Evolutionary conservation across 2,888 invertebrate genomes (phyloP), one percentile per base, ranked within the genome.

Genomic region (Morpho achilles): DNA sequence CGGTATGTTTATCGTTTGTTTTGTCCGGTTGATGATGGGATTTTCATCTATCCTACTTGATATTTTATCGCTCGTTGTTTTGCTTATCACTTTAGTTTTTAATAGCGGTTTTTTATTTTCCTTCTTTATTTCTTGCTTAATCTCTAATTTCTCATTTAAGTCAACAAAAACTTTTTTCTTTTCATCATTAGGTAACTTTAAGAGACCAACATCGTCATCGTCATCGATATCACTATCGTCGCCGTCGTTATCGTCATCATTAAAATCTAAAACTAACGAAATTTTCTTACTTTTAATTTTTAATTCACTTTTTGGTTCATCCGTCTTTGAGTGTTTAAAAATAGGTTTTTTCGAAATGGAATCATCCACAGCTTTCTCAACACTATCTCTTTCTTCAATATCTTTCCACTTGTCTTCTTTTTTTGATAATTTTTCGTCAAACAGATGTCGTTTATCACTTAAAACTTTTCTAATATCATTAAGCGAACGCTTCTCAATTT

Each of bases 391-490:
- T 32, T 77, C 79, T 41, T 70, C 74, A 22, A 50, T 43, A 70
- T 61, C 68, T 7, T 42, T 22, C 10, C 7, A 22, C 8, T 41
- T 32, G 8, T 59, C 57, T 50, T 56, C 53, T 43, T 75, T 78
- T 53, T 75, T 75, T 44, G 65, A 49, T 61, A 65, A 66, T 66
- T 79, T 84, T 58, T 77, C 76, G 58, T 69, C 75, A 23, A 73
- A 67, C 53, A 69, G 62, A 59, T 76, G 70, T 67, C 79, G 77
- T 64, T 83, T 87, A 52, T 83, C 84, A 16, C 76, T 72, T 48
- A 76, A 74, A 50, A 70, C 66, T 65, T 77, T 81, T 58, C 84
- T 89, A 52, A 81, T 63, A 59, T 82, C 82, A 42, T 82, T 84
- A 60, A 71, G 67, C 57, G 70, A 69, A 68, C 76, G 76, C 69